Evolutionary conservation across 2,113 vertebrate genomes (phyloP), one percentile per base, ranked within the genome.

Genomic region (Dipodomys stephensi): DNA sequence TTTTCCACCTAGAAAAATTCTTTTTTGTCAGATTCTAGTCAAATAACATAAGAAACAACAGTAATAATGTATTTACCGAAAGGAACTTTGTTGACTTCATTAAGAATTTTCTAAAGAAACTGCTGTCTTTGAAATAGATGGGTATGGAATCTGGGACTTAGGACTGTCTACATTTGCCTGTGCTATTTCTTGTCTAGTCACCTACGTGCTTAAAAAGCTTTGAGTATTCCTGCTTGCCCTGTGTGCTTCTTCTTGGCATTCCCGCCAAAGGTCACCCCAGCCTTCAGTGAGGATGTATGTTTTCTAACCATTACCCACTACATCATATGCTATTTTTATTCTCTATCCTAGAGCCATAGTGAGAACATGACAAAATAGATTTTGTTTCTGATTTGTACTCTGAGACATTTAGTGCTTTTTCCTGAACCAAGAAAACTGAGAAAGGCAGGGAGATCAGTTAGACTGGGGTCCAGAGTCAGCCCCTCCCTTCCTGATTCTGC

Each of bases 91-190:
- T 86, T 87, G 68, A 76, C 11, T 32, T 91, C 32, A 67, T 57
- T 78, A 94, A 93, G 49, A 87, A 46, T 35, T 65, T 64, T 88
- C 87, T 46, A 60, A 85, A 89, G 80, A 60, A 93, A 69, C 60
- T 35, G 71, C 82, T 87, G 12, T 78, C 94, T 96, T 96, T 96
- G 64, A 89, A 74, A 81, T 53, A 96, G 87, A 79, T 94, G 20
- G 81, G 80, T 97, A 62, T 93, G 93, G 97, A 94, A 97, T 25
- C 27, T 81, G 73, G 82, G 69, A 96, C 91, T 82, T 30, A 88
- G 71, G 3, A 30, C 28, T 68, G 28, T 68, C 46, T 87, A 49
- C 77, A 35, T 65, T 57, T 82, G 72, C 88, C 96, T 88, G 88
- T 68, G 15, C 72, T 15, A 19, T 96, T 93, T 97, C 30, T 93